Evolutionary conservation across 2,888 invertebrate species (phyloP), one percentile per base, ranked within the genome.

Genomic region (Idaea dimidiata): DNA sequence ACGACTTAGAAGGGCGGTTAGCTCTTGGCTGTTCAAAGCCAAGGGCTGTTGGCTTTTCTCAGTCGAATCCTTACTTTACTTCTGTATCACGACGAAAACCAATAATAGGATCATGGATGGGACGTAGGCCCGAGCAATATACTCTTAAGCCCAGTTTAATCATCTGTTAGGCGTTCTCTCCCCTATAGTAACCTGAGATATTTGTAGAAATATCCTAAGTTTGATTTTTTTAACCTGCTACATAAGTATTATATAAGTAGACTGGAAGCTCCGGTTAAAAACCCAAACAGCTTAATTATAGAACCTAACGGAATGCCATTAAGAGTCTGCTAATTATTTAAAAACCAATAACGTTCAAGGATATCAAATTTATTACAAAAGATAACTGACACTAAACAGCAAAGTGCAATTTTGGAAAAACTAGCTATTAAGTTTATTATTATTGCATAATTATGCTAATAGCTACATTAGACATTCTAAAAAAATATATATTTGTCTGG

Each of bases 261-360:
- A 43, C 43, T 10, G 0, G 10, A 0, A 8, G 5, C 43, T 5
- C 43, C 43, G 43, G 43, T 43, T 43, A 24, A 24, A 24, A 3
- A 24, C 1, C 43, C 10, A 43, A 5, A 43, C 43, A 43, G 43
- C 43, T 43, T 43, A 18, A 17, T 56, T 56, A 17, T 18, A 56
- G 16, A 56, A 17, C 17, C 10, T 56, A 17, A 17, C 56, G 18
- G 18, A 4, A 56, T 56, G 17, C 18, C 18, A 56, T 17, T 56
- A 17, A 17, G 7, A 7, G 17, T 56, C 17, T 18, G 16, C 18
- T 17, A 56, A 17, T 56, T 18, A 56, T 18, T 56, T 56, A 56
- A 56, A 56, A 56, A 56, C 56, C 56, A n/a, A 56, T 56, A 56
- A 56, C 56, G 17, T 56, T 56, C 56, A 56, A 56, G 17, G 17